These are phyloP conservation scores for Nesometra sesokonis DNA, from an alignment of 35 echinoderm and acorn worm genomes.

Conservation along the genomic window DNA sequence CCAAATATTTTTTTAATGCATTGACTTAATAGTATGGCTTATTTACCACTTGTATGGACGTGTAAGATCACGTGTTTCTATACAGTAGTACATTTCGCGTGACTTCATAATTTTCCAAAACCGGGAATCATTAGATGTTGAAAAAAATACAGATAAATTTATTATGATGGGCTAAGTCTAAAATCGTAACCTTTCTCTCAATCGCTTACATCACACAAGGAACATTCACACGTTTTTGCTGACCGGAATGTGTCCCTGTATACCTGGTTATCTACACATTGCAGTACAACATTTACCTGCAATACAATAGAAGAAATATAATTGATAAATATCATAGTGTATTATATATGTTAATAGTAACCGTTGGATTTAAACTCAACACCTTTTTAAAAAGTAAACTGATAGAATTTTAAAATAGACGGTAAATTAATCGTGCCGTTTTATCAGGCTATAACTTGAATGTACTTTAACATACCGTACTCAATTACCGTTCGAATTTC, in stretches of 20 bases:
- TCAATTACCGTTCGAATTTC: too few relatives aligned
- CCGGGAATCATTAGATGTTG: background rate
- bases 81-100: background rate
- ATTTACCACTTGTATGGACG: background rate
- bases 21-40: background rate
- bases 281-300: constrained; percentile 65
- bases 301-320: constrained; percentile 12
- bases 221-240: constrained; percentile 60
- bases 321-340: too few relatives aligned
- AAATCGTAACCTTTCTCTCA: background rate
- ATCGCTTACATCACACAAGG: constrained; percentile 38
- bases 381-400: too few relatives aligned
- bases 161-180: background rate
- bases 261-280: constrained; percentile 60
- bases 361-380: too few relatives aligned
- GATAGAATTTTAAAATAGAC: too few relatives aligned
- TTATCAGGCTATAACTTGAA: too few relatives aligned
- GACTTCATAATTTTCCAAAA: background rate
- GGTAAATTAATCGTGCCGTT: too few relatives aligned
- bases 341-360: too few relatives aligned
- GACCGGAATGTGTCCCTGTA: constrained; percentile 79
- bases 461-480: too few relatives aligned
- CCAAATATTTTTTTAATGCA: too few relatives aligned
- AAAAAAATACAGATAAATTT: background rate
- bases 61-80: background rate